Conservation (phyloP, 2,113 vertebrate species). For the Macaca mulatta region DNA sequence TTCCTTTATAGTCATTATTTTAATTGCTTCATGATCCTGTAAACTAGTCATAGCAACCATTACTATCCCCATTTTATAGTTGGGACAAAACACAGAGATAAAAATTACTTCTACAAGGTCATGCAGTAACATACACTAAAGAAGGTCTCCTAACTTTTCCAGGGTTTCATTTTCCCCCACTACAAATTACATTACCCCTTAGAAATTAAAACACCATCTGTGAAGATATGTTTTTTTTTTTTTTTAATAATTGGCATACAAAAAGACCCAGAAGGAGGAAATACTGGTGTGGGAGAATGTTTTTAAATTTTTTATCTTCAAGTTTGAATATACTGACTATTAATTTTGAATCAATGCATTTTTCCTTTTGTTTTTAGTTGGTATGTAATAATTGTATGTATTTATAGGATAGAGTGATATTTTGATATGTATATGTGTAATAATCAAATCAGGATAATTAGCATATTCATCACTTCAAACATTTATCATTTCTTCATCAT, state of each 20-base stretch:
- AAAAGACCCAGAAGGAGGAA: not conserved
- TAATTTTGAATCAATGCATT: not conserved
- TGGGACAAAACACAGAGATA: conserved; percentile 22
- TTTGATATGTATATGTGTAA: not conserved
- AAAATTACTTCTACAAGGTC: conserved; percentile 33
- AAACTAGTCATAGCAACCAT: not conserved
- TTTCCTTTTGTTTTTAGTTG: not conserved
- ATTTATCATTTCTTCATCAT: not conserved
- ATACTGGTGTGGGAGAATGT: not conserved
- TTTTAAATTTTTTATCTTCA: not conserved
- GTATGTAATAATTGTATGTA: not conserved
- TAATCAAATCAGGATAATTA: not conserved
- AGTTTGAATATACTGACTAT: not conserved
- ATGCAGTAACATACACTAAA: conserved; percentile 22
- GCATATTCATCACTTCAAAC: not conserved
- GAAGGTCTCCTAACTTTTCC: conserved; percentile 5
- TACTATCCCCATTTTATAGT: not conserved
- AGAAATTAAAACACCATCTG: conserved; percentile 46
- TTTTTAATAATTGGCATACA: not conserved
- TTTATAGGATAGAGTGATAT: not conserved
- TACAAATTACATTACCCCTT: conserved; percentile 2
- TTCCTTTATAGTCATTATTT: conserved; percentile 21
- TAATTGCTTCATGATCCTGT: conserved; percentile 27
- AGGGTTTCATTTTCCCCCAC: not conserved
- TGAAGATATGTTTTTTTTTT: not conserved